Base-by-base conservation (phyloP, 2,113 vertebrate species). In the Pituophis catenifer region DNA sequence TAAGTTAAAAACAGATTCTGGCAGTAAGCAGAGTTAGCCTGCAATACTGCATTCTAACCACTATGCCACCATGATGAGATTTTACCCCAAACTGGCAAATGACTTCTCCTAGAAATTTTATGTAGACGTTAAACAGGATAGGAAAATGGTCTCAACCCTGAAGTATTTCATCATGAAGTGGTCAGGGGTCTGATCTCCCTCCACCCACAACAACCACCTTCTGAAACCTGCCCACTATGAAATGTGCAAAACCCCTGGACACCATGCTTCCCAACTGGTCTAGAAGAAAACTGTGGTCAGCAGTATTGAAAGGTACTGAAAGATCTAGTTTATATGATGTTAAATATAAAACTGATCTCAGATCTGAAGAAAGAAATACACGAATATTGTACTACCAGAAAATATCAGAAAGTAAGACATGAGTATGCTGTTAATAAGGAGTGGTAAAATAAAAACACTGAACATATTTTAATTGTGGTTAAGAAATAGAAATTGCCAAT, bases 401-500 rank as follows among this genome's bases (percentile, higher is more conserved):
- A 33, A 11, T 92, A 54, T 86, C 12, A 85, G 75, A 29, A 62
- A 70, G 26, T n/a, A 33, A 75, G 81, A 90, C 12, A 15, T 7
- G 3, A 3, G 17, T 48, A 65, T 87, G 55, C 6, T 62, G 23
- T 90, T 44, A 89, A 93, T 94, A 91, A 90, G 2, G 26, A 1
- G 10, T 0, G 59, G 57, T 88, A 23, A 75, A 50, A 62, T n/a
- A 11, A n/a, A 94, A 94, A 70, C 21, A 24, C 58, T 92, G 93
- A 94, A 11, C 86, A 24, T 26, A 44, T 54, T 33, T 89, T 87
- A 26, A 38, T 23, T 53, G 48, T 48, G 29, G 1, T 0, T 2
- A 75, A 93, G 92, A 57, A 91, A 88, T 58, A 81, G 10, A 88
- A 29, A 53, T 86, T 91, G 87, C 91, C 53, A 86, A 55, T 48